Conservation (phyloP, 2,797 vertebrate species). For the Limnodromus scolopaceus region DNA sequence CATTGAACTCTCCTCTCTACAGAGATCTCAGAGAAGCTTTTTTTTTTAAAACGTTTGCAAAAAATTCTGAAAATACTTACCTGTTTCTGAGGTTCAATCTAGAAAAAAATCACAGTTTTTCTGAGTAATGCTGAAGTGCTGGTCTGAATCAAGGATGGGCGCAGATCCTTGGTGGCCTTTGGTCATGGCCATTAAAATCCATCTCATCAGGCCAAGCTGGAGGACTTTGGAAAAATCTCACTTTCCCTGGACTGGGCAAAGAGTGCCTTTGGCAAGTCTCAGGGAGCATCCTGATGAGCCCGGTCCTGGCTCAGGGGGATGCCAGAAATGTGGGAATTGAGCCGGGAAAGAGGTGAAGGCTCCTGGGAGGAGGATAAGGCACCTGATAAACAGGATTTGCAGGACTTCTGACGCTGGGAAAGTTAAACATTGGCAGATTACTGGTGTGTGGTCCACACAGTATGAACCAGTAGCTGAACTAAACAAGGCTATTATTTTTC, state of each 20-base stretch:
- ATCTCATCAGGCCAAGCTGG: not conserved
- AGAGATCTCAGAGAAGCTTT: not conserved
- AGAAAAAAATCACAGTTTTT: not conserved
- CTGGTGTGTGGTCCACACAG: not conserved
- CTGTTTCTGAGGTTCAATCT: not conserved
- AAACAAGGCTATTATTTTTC: not conserved
- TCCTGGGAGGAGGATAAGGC: not conserved
- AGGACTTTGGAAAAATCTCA: not conserved
- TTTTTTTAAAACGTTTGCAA: not conserved
- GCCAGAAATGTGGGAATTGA: not conserved
- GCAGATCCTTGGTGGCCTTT: not conserved
- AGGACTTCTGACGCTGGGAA: not conserved
- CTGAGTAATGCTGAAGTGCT: not conserved
- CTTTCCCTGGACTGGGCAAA: not conserved
- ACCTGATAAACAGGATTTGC: not conserved
- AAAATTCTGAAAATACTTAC: not conserved
- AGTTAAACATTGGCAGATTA: not conserved
- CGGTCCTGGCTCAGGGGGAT: not conserved
- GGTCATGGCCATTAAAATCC: not conserved
- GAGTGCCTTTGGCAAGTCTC: not conserved
- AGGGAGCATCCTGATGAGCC: fast-evolving
- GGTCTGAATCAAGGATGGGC: not conserved
- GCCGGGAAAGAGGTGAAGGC: not conserved
- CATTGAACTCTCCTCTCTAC: not conserved
- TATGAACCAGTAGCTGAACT: not conserved